These are phyloP conservation scores for Leptoteleia sp. DNA, from an alignment of 1,140 invertebrate genomes.

Conservation along the genomic window DNA sequence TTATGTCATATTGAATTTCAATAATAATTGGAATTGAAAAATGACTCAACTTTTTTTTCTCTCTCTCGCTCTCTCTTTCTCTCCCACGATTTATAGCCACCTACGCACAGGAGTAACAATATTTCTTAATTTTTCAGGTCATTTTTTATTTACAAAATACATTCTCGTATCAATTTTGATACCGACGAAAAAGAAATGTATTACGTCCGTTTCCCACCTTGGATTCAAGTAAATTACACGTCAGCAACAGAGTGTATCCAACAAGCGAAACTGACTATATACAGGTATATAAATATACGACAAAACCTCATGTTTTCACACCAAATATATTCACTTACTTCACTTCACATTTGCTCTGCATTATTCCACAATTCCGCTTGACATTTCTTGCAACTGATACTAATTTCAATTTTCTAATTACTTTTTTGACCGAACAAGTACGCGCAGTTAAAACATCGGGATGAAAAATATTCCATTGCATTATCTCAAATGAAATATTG, in stretches of 20 bases:
- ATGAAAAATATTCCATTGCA: too few relatives aligned
- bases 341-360: conserved; percentile 12
- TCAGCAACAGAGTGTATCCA: conserved; percentile 29
- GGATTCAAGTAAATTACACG: conserved; percentile 28
- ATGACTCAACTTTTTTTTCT: too few relatives aligned
- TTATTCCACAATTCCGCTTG: conserved; percentile 7
- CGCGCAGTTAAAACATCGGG: too few relatives aligned
- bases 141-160: conserved; percentile 14
- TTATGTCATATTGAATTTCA: too few relatives aligned
- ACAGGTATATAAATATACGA: conserved; percentile 22
- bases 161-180: conserved; percentile 18
- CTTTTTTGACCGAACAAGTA: too few relatives aligned
- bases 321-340: conserved; percentile 32
- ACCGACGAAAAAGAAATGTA: conserved; percentile 23
- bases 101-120: not conserved
- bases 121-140: conserved; percentile 13
- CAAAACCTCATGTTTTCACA: conserved; percentile 32
- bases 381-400: conserved; percentile 8
- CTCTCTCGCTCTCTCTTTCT: too few relatives aligned
- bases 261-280: conserved; percentile 28
- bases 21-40: too few relatives aligned
- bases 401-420: too few relatives aligned
- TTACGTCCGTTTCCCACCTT: conserved; percentile 27
- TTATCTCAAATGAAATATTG: too few relatives aligned
- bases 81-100: too few relatives aligned